phyloP scores from a whole-genome alignment of 2,888 invertebrate genomes.

The Erynnis tages region DNA sequence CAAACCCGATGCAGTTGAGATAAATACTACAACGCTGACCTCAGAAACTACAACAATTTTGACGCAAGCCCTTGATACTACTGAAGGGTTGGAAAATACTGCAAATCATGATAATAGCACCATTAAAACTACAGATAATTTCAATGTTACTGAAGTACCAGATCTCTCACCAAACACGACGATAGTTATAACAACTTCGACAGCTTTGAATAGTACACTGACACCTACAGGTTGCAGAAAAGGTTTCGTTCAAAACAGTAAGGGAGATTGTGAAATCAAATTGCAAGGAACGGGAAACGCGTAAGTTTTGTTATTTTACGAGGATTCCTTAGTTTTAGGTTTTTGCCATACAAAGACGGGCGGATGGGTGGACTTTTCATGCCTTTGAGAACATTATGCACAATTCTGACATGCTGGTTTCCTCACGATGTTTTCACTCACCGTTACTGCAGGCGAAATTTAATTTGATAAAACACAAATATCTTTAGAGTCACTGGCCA shows the following conservation, averaged over 20 bases:
- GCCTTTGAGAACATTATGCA: too few species aligned
- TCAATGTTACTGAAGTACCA: conserved; percentile 32
- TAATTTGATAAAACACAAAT: too few species aligned
- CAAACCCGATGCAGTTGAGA: conserved; percentile 36
- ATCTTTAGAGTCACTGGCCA: too few species aligned
- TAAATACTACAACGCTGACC: conserved; percentile 39
- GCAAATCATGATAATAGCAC: conserved; percentile 33
- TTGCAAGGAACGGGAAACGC: conserved; percentile 63
- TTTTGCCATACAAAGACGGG: too few species aligned
- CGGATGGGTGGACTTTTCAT: too few species aligned
- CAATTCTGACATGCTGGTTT: too few species aligned
- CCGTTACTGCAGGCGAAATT: too few species aligned
- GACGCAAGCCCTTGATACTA: conserved; percentile 17
- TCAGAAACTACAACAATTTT: conserved; percentile 36
- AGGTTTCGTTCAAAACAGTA: conserved; percentile 61
- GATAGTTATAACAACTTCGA: conserved; percentile 29
- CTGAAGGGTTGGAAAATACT: conserved; percentile 27
- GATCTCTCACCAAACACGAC: conserved; percentile 32
- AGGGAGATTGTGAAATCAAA: conserved; percentile 67
- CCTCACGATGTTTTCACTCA: too few species aligned
- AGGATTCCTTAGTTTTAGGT: too few species aligned
- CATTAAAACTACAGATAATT: conserved; percentile 33
- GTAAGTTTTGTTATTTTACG: conserved; percentile 54
- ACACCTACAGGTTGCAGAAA: conserved; percentile 48
- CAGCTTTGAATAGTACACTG: conserved; percentile 36